Percentiles rank a stretch among this genome's conserved stretches.
Evolutionary conservation across 2,113 vertebrate genomes (phyloP).

Genomic region (Alethe castanea): DNA sequence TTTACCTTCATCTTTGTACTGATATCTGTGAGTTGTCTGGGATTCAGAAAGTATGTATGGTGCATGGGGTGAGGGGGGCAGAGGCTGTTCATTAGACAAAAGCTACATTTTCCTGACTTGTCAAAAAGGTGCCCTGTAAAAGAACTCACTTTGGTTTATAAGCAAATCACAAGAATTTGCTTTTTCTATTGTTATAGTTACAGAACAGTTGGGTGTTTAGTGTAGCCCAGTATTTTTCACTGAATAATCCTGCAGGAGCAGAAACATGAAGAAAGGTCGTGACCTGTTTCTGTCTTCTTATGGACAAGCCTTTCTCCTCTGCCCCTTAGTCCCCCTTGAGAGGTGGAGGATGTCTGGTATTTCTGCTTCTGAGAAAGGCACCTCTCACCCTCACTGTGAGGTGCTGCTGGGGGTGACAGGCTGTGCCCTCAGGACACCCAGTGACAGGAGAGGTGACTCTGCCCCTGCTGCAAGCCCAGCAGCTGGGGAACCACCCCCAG

Average conservation of each 20-base stretch:
- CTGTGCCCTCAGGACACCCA: not conserved
- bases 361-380: not conserved
- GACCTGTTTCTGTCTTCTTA: not conserved
- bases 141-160: not conserved
- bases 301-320: not conserved
- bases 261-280: not conserved
- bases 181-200: not conserved
- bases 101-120: not conserved
- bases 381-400: not conserved
- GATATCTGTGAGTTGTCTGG: constrained; percentile 33
- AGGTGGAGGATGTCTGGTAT: not conserved
- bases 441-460: not conserved
- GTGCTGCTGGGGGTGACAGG: rapidly evolving
- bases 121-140: not conserved
- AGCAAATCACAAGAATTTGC: not conserved
- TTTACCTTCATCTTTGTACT: constrained; percentile 51
- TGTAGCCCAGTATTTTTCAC: not conserved
- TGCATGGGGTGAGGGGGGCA: not conserved
- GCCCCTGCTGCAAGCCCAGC: not conserved
- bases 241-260: not conserved
- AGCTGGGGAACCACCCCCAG: not conserved
- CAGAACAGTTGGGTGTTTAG: not conserved
- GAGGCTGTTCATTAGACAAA: not conserved
- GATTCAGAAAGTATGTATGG: not conserved
- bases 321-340: not conserved